Percentiles rank a stretch among this genome's conserved stretches.
These are phyloP conservation scores for Apodemia hepburni DNA, from an alignment of 2,888 invertebrate genomes.

Conservation along the genomic window DNA sequence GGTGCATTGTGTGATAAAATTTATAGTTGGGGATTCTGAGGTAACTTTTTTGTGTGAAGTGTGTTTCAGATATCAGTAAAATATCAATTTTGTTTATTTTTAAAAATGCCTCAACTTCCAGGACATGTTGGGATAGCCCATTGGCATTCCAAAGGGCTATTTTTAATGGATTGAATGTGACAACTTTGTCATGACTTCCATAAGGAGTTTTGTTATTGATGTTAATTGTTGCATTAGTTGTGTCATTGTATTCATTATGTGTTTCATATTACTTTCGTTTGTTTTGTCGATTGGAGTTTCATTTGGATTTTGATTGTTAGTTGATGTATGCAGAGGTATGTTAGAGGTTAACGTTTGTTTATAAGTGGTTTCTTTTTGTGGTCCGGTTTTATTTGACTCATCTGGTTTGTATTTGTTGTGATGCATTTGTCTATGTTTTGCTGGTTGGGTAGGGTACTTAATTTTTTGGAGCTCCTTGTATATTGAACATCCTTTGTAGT, in stretches of 20 bases:
- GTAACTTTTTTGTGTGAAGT: constrained; percentile 28
- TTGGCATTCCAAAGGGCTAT: constrained; percentile 23
- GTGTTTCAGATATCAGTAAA: constrained; percentile 31
- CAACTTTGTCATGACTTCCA: constrained; percentile 23
- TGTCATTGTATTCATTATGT: constrained; percentile 17
- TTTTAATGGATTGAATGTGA: constrained; percentile 19
- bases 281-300: not conserved
- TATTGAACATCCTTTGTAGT: constrained; percentile 32
- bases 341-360: not conserved
- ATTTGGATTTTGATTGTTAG: not conserved
- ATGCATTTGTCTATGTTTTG: not conserved
- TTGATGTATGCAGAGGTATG: not conserved
- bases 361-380: too few relatives aligned
- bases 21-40: constrained; percentile 25
- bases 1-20: constrained; percentile 26
- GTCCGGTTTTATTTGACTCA: too few relatives aligned
- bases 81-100: constrained; percentile 21
- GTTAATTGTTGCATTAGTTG: constrained; percentile 26
- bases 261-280: constrained; percentile 17
- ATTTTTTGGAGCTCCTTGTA: constrained; percentile 31
- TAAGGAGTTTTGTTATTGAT: constrained; percentile 20
- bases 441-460: not conserved
- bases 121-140: constrained; percentile 21
- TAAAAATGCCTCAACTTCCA: constrained; percentile 21
- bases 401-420: too few relatives aligned